phyloP scores from a whole-genome alignment of 1,140 invertebrate species.

The Pissodes strobi region DNA sequence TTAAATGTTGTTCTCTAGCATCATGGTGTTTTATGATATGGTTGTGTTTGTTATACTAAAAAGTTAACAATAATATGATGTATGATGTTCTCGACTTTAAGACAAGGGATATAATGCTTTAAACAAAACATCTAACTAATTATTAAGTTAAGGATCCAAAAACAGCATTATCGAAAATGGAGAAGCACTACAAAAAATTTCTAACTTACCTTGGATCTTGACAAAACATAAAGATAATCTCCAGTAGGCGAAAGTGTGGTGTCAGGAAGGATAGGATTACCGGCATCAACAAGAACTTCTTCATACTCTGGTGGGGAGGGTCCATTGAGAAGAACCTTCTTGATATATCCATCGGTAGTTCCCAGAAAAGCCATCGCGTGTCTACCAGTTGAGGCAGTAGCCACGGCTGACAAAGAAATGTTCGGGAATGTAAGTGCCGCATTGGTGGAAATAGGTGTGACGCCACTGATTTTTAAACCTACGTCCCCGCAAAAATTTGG shows the following conservation, averaged over 20 bases:
- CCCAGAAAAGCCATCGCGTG: constrained; percentile 92
- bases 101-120: too few relatives aligned
- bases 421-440: constrained; percentile 79
- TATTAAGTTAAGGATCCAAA: too few relatives aligned
- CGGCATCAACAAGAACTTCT: constrained; percentile 71
- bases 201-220: constrained; percentile 65
- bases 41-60: too few relatives aligned
- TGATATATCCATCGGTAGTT: constrained; percentile 75
- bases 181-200: too few relatives aligned
- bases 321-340: constrained; percentile 77
- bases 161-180: too few relatives aligned
- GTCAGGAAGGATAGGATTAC: constrained; percentile 79
- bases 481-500: constrained; percentile 91
- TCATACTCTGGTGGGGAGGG: constrained; percentile 76
- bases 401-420: constrained; percentile 79
- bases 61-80: too few relatives aligned
- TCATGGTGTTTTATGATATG: too few relatives aligned
- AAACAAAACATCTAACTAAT: too few relatives aligned
- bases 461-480: constrained; percentile 88
- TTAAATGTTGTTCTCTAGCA: too few relatives aligned
- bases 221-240: constrained; percentile 75
- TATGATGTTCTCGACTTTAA: too few relatives aligned
- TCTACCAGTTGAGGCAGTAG: constrained; percentile 79
- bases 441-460: constrained; percentile 74
- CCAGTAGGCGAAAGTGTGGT: constrained; percentile 77